phyloP scores from a whole-genome alignment of 1,140 invertebrate genomes.

The Pseudobourletiella spinata region DNA sequence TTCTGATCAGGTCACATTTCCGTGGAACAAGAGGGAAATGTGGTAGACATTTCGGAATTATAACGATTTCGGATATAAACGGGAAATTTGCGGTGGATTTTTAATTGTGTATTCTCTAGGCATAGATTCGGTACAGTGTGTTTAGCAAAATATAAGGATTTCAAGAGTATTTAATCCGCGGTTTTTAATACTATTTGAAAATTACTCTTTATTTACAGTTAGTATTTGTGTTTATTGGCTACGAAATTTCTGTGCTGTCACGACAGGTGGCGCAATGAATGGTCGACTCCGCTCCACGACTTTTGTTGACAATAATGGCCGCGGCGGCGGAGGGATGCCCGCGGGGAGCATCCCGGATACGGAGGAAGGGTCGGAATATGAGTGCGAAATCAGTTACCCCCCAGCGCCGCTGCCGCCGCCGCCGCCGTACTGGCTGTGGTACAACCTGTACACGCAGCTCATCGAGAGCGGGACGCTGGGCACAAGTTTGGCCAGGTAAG shows the following conservation, averaged over 20 bases:
- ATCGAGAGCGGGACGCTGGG: constrained; percentile 1
- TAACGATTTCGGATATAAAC: no score
- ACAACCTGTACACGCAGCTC: constrained; percentile 28
- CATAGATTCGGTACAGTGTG: no score
- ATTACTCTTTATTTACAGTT: not conserved
- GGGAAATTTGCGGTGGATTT: no score
- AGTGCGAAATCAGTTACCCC: constrained; percentile 23
- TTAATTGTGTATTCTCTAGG: no score
- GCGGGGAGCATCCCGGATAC: not conserved
- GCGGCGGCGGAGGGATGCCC: constrained; percentile 2
- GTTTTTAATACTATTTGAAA: no score
- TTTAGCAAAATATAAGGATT: no score
- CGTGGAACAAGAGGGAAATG: no score
- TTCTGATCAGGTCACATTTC: no score
- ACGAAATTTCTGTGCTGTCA: not conserved
- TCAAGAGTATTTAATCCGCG: no score
- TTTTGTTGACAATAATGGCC: constrained; percentile 24
- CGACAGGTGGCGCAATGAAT: constrained; percentile 1
- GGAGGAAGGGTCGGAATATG: constrained; percentile 7
- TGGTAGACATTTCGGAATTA: no score
- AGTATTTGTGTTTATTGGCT: constrained; percentile 7
- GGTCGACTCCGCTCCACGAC: constrained; percentile 9
- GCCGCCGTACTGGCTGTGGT: constrained; percentile 29
- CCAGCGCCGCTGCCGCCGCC: constrained; percentile 16
- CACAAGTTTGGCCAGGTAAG: no score